Percentiles rank a stretch among this genome's conserved stretches.
Evolutionary conservation across 2,113 vertebrate genomes (phyloP).

Genomic region (Boulengeromyrus knoepffleri): DNA sequence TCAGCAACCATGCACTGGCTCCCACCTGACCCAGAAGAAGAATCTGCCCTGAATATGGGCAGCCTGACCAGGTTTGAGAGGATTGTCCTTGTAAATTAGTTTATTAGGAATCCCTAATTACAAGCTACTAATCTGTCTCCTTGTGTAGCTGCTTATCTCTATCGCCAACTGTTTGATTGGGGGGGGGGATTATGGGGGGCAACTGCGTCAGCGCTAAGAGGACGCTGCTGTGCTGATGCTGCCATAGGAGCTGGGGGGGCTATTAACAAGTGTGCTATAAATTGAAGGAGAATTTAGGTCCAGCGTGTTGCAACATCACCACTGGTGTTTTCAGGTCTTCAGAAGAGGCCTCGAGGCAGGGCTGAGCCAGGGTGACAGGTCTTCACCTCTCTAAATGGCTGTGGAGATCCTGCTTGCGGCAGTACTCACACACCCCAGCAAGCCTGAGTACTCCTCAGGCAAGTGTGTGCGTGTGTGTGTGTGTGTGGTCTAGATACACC

Average conservation of each 20-base stretch:
- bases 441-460: background rate
- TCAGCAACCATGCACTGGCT: background rate
- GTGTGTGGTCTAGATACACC: background rate
- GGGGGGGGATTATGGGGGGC: constrained; percentile 33
- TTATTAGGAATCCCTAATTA: constrained; percentile 76
- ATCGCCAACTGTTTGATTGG: constrained; percentile 47
- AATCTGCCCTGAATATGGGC: constrained; percentile 39
- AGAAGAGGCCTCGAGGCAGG: background rate
- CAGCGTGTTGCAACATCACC: background rate
- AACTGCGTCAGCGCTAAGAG: background rate
- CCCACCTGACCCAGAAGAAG: constrained; percentile 4
- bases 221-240: background rate
- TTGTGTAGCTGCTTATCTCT: constrained; percentile 55
- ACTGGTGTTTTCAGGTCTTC: background rate
- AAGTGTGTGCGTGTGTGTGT: background rate
- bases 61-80: constrained; percentile 48
- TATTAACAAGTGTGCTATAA: background rate
- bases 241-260: background rate
- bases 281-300: background rate
- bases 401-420: background rate
- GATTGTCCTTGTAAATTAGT: constrained; percentile 67
- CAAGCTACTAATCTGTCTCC: constrained; percentile 61
- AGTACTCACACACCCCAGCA: background rate
- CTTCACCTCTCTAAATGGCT: background rate
- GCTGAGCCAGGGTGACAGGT: background rate